phyloP scores from a whole-genome alignment of 92 coral and sea anemone species.

The Phenganax marumi region DNA sequence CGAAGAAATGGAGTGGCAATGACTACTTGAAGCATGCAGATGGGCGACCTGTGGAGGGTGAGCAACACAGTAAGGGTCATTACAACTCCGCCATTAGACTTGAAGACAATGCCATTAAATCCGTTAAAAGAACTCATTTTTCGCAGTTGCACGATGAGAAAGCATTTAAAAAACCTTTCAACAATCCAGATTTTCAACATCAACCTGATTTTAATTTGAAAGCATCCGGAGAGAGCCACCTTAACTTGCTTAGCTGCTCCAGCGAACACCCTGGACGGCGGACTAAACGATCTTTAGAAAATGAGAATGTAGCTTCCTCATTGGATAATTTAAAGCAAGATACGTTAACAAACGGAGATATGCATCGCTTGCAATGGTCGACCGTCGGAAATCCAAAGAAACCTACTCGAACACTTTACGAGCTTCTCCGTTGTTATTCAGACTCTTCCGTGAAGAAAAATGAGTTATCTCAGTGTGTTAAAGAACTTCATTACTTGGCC shows the following conservation, averaged over 20 bases:
- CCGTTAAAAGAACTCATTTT: slow-evolving; percentile 59
- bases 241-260: slow-evolving; percentile 53
- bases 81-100: slow-evolving; percentile 61
- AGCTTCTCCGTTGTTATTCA: slow-evolving; percentile 71
- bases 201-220: slow-evolving; percentile 76
- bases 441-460: slow-evolving; percentile 66
- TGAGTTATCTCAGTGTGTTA: slow-evolving; percentile 66
- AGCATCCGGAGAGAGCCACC: slow-evolving; percentile 71
- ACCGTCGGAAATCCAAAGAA: slow-evolving; percentile 64
- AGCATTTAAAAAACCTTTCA: slow-evolving; percentile 70
- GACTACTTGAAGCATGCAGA: slow-evolving; percentile 75
- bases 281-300: slow-evolving; percentile 2
- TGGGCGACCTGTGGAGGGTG: slow-evolving; percentile 70
- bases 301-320: slow-evolving; percentile 1
- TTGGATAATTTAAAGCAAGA: slow-evolving; percentile 56
- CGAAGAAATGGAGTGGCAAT: slow-evolving; percentile 70
- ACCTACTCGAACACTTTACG: slow-evolving; percentile 64
- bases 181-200: slow-evolving; percentile 57
- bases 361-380: slow-evolving; percentile 67
- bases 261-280: neutral
- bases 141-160: slow-evolving; percentile 60
- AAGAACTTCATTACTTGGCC: slow-evolving; percentile 68
- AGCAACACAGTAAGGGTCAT: slow-evolving; percentile 65
- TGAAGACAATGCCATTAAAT: slow-evolving; percentile 56
- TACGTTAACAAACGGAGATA: slow-evolving; percentile 61